phyloP scores from a whole-genome alignment of 1,140 invertebrate species.

The Drosophila auraria region DNA sequence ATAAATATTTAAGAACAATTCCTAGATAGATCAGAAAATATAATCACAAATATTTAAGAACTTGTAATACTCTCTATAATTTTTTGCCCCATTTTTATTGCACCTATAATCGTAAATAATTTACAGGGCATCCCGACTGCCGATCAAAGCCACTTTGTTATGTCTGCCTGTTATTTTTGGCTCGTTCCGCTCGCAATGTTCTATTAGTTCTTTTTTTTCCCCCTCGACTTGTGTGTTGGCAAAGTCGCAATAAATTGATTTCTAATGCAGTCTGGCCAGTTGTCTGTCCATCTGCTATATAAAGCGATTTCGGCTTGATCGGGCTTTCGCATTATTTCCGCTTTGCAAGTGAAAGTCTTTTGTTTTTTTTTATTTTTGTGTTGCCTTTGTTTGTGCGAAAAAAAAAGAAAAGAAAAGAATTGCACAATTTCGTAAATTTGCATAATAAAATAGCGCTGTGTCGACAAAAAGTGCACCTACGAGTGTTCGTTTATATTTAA shows the following conservation, averaged over 20 bases:
- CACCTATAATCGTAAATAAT: fast-evolving
- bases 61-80: fast-evolving
- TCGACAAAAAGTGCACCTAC: neutral
- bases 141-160: neutral
- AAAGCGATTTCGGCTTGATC: slow-evolving; percentile 38
- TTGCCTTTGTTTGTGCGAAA: slow-evolving; percentile 14
- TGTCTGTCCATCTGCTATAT: slow-evolving; percentile 42
- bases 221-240: slow-evolving; percentile 49
- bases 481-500: neutral
- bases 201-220: slow-evolving; percentile 26
- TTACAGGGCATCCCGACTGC: neutral
- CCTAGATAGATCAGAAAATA: too few relatives aligned
- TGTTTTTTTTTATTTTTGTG: neutral
- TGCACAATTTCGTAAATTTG: slow-evolving; percentile 22
- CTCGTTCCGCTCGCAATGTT: slow-evolving; percentile 8
- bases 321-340: slow-evolving; percentile 63
- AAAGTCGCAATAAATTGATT: slow-evolving; percentile 78
- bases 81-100: neutral
- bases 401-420: neutral
- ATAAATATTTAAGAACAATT: neutral
- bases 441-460: neutral
- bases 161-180: slow-evolving; percentile 14
- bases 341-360: slow-evolving; percentile 48
- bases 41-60: neutral
- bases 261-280: slow-evolving; percentile 68